A percentile compares a stretch with the other conserved stretches of the same genome.
Evolutionary conservation across 2,113 vertebrate species (phyloP).

Genomic region (Prietella phreatophila): DNA sequence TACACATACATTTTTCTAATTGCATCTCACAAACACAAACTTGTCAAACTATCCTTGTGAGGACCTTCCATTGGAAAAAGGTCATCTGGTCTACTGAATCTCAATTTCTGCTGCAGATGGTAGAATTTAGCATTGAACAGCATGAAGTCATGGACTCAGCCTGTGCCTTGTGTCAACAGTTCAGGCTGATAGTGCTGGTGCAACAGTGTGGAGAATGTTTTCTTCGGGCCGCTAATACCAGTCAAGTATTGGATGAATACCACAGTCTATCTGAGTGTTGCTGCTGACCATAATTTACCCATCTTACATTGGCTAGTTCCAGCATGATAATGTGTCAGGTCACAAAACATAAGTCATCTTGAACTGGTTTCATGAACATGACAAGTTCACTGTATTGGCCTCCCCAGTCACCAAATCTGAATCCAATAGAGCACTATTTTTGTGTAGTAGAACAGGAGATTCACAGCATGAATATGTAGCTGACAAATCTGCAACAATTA

Average conservation of each 20-base stretch:
- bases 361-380: neutral
- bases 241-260: neutral
- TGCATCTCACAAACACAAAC: neutral
- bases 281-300: neutral
- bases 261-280: neutral
- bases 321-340: neutral
- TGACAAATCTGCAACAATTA: neutral
- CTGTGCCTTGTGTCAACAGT: neutral
- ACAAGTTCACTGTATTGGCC: constrained; percentile 1
- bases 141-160: neutral
- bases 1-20: neutral
- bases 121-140: neutral
- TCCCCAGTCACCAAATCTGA: neutral
- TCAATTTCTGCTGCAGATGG: neutral
- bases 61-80: neutral
- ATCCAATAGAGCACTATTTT: neutral
- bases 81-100: neutral
- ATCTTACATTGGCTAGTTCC: neutral
- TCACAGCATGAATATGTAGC: constrained; percentile 15
- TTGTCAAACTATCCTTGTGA: neutral
- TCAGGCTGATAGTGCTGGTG: neutral
- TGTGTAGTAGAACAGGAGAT: neutral
- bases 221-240: too few species aligned
- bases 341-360: neutral
- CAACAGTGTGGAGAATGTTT: neutral